Evolutionary conservation across 1,140 invertebrate species (phyloP), one percentile per base, ranked within the genome.

Genomic region (Drosophila quadrilineata): DNA sequence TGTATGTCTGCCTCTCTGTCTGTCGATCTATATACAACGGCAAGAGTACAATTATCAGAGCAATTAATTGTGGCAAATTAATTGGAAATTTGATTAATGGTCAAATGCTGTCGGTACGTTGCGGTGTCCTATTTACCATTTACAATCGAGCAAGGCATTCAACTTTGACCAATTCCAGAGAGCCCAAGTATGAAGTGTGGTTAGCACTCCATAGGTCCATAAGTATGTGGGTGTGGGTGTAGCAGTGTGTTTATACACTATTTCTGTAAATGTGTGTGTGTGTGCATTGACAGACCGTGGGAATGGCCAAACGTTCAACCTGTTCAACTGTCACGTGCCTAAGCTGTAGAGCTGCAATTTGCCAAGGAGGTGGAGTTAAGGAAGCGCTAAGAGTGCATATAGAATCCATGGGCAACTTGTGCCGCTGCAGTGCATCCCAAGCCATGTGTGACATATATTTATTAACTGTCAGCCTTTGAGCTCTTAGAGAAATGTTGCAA

Each of bases 21-120:
- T n/a, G 31, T 24, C 22, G 24, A 52, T 29, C 29, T 48, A 40
- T 10, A 9, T 14, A 12, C 19, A 16, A 6, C 56, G 10, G 2
- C 21, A 21, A 41, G 10, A 17, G 21, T 50, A 38, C 74, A 75
- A 79, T 85, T 85, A 75, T 76, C 67, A 53, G 63, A 49, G 70
- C 75, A 79, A 85, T 85, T 85, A 79, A 75, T 85, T 85, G 75
- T 85, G 75, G 59, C 68, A 79, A 72, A 85, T 75, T 79, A 85
- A 85, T 85, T 79, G 71, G 74, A 86, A 72, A 85, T 75, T 79
- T 85, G 74, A 85, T 85, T 75, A 85, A 85, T 75, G 67, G 68
- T 49, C 65, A 45, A 53, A 56, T 72, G 72, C 28, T 67, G 62
- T 53, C 52, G 36, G 29, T 58, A 53, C 36, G 65, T 54, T 80